These are phyloP conservation scores for Zaprionus bogoriensis DNA, from an alignment of 2,888 invertebrate genomes.

Conservation along the genomic window DNA sequence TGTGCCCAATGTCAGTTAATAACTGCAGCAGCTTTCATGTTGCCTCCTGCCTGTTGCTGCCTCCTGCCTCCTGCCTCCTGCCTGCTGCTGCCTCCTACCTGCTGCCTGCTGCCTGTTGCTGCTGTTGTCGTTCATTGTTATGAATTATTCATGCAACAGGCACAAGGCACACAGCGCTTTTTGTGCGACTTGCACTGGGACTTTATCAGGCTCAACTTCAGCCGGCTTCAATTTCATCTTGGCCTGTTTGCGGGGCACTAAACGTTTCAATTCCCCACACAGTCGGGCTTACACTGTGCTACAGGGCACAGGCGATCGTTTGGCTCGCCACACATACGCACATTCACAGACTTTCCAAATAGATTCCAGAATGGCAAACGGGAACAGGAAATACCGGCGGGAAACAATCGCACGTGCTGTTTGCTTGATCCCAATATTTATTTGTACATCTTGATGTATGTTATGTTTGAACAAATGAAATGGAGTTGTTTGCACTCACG, in stretches of 20 bases:
- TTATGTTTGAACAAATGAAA: background rate
- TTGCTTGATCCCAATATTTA: background rate
- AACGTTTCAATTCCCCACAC: slow-evolving; percentile 53
- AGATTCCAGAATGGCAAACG: no score
- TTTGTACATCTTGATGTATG: background rate
- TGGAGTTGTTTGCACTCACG: no score
- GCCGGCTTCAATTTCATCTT: slow-evolving; percentile 37
- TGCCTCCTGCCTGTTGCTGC: slow-evolving; percentile 13
- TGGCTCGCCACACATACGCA: background rate
- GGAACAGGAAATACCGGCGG: no score
- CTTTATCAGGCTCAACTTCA: slow-evolving; percentile 37
- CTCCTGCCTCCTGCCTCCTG: slow-evolving; percentile 2
- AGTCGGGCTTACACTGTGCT: slow-evolving; percentile 9
- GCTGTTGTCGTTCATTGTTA: slow-evolving; percentile 56
- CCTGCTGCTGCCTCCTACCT: slow-evolving; percentile 7
- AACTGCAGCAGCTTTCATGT: slow-evolving; percentile 58
- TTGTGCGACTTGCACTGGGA: slow-evolving; percentile 38
- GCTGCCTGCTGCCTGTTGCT: slow-evolving; percentile 11
- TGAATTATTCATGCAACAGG: slow-evolving; percentile 74
- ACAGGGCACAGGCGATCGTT: slow-evolving; percentile 2
- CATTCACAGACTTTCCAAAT: no score
- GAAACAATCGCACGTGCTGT: background rate
- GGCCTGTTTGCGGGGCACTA: slow-evolving; percentile 26
- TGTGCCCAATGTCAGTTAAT: slow-evolving; percentile 61
- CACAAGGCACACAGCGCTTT: slow-evolving; percentile 24